These are phyloP conservation scores for Myrmecophaga tridactyla DNA, from an alignment of 2,113 vertebrate species.

Conservation along the genomic window DNA sequence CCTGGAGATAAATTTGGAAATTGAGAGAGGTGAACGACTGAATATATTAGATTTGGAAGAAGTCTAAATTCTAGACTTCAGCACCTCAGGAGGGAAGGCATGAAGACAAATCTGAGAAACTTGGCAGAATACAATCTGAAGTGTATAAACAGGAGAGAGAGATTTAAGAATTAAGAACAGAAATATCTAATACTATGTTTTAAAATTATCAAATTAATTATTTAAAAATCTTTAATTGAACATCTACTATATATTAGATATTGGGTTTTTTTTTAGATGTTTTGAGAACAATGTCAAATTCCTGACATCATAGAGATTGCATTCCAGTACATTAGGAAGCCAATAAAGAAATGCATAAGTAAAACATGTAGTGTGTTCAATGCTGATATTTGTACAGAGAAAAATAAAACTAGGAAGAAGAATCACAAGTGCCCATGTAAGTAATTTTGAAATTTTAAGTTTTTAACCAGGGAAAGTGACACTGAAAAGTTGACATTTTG, in stretches of 20 bases:
- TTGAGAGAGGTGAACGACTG: neutral
- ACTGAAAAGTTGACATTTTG: neutral
- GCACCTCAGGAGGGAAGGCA: neutral
- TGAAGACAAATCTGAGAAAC: neutral
- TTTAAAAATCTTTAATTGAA: neutral
- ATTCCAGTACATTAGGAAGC: neutral
- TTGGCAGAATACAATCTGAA: neutral
- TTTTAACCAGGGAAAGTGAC: neutral
- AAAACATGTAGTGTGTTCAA: neutral
- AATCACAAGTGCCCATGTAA: neutral
- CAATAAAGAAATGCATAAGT: neutral
- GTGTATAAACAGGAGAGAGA: neutral
- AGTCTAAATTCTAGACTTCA: neutral
- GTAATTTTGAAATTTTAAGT: neutral
- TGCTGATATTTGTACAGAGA: neutral
- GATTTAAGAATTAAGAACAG: neutral
- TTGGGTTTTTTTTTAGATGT: fast-evolving
- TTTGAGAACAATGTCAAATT: neutral
- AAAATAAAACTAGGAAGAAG: neutral
- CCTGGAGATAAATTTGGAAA: neutral
- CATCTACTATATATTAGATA: neutral
- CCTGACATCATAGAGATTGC: neutral
- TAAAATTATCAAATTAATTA: neutral
- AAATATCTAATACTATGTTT: neutral
- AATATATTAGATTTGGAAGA: neutral